Evolutionary conservation across 2,888 invertebrate genomes (phyloP), one percentile per base, ranked within the genome.

Genomic region (Xylocampa areola): DNA sequence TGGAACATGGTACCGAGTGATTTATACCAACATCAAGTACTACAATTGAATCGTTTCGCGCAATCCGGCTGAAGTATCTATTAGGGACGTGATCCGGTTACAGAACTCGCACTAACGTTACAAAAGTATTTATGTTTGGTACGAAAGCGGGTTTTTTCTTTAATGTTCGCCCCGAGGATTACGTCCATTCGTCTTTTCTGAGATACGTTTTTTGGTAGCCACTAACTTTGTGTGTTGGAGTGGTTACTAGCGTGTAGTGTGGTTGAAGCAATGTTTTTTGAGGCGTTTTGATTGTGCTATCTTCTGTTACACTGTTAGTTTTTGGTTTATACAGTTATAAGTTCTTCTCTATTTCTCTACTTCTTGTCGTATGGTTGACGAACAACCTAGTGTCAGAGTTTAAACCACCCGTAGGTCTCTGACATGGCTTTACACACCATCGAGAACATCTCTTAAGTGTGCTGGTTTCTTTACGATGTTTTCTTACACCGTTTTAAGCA

Each of bases 21-120:
- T 89, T 88, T 88, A 89, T 87, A 82, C 68, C 67, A 76, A 77
- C 86, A 87, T 88, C 86, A 84, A 79, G 75, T 79, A 68, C 64
- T 74, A 81, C 87, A 88, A 88, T 87, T 86, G 88, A 88, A 89
- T 85, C 86, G 85, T 79, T 84, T 77, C 68, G 73, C 75, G 76
- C 83, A 81, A 86, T 85, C 81, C 85, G 75, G 68, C 77, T 76
- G 82, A 86, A 88, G 87, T 87, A 87, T 86, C 88, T 88, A 89
- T 88, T 87, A 85, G 77, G 54, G 80, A 88, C 88, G 88, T 88
- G 88, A 71, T 66, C 54, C 47, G 84, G 39, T 71, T 86, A 80
- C 78, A 44, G 72, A 74, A 69, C 43, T 53, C 60, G 47, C 58
- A 51, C 55, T 60, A 68, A 68, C 69, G 59, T 55, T 68, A 67